Evolutionary conservation across 2,888 invertebrate species (phyloP).

Genomic region (Julus scandinavius): DNA sequence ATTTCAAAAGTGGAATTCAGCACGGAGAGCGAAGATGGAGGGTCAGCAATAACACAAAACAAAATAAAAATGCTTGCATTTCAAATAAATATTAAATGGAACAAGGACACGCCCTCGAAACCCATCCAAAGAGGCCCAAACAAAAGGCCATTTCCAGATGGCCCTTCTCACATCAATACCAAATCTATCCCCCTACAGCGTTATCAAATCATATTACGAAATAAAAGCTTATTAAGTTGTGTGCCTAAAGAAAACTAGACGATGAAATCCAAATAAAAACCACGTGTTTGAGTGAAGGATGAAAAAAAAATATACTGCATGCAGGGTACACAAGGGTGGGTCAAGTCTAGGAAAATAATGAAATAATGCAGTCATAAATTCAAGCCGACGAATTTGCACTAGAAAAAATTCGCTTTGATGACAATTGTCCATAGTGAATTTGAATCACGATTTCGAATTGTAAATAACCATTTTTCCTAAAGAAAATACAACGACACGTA

Average conservation of each 20-base stretch:
- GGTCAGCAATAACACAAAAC: background rate
- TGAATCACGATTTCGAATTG: too few species aligned
- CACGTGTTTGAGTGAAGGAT: background rate
- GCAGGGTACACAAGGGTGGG: conserved; percentile 12
- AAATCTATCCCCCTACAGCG: background rate
- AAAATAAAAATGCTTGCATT: background rate
- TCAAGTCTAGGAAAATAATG: background rate
- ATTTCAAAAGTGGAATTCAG: background rate
- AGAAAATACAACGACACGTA: too few species aligned
- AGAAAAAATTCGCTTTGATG: background rate
- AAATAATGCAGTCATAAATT: background rate
- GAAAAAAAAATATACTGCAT: background rate
- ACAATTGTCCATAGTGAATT: background rate
- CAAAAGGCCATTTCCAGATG: conserved; percentile 7
- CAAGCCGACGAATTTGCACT: background rate
- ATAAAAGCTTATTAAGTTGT: conserved; percentile 1
- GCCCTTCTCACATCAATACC: background rate
- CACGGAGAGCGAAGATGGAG: background rate
- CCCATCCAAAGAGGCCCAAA: background rate
- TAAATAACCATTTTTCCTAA: too few species aligned
- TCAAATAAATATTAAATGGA: background rate
- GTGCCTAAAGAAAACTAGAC: background rate
- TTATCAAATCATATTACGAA: background rate
- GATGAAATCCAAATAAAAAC: conserved; percentile 21
- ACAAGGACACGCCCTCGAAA: too few species aligned